Evolutionary conservation across 2,113 vertebrate genomes (phyloP).

Genomic region (Antechinus flavipes): DNA sequence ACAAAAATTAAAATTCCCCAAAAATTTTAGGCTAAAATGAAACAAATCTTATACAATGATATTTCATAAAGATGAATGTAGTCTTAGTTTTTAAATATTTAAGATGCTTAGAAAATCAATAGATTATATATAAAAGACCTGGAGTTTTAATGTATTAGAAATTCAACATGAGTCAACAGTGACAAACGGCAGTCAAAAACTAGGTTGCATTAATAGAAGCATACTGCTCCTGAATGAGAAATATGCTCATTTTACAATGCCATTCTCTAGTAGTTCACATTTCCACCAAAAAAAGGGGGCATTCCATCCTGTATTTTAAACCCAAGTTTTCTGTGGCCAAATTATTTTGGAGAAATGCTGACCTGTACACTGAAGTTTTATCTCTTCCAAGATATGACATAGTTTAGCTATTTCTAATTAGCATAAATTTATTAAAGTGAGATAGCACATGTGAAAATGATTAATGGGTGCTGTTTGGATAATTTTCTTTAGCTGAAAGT

Average conservation of each 20-base stretch:
- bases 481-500: conserved; percentile 8
- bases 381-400: conserved; percentile 1
- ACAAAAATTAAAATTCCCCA: neutral
- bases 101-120: neutral
- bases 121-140: neutral
- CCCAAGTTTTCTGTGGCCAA: neutral
- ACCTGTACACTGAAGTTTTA: neutral
- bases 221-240: neutral
- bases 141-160: neutral
- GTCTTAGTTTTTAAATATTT: neutral
- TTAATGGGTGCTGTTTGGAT: neutral
- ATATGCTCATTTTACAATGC: neutral
- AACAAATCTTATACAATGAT: neutral
- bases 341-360: neutral
- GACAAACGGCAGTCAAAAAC: neutral
- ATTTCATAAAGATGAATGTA: neutral
- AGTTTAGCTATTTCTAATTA: conserved; percentile 2
- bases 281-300: neutral
- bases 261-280: neutral
- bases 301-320: neutral
- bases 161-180: neutral
- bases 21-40: neutral
- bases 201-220: neutral
- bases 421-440: conserved; percentile 13
- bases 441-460: conserved; percentile 10